Base-by-base conservation (phyloP, 2,797 vertebrate species). In the Phalloptychus januarius region DNA sequence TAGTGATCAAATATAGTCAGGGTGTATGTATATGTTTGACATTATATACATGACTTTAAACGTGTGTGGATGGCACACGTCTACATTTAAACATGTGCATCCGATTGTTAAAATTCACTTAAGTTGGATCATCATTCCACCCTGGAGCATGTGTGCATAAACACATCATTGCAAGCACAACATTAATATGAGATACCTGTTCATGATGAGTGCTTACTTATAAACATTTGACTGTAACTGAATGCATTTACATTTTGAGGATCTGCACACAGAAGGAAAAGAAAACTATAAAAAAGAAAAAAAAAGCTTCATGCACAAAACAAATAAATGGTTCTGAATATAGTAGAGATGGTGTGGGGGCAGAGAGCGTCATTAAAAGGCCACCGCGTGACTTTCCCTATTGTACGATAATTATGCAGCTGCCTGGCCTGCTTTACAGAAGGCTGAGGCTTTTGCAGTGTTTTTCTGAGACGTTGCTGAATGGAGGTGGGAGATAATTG, bases 331-430 rank as follows among this genome's bases (percentile, higher is more conserved):
- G 82, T 81, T 83, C 48, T 42, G 83, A 70, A 80, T 79, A 52
- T 40, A 33, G 4, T 65, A 46, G 71, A 45, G 33, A n/a, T 25
- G 52, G 46, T 36, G 10, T n/a, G n/a, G 45, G 38, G 42, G 65
- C 2, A 6, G 54, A 33, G 71, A 54, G 52, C 79, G 84, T 77
- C 85, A 85, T 85, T 86, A 80, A 82, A 83, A 85, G 79, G 86
- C 83, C 84, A 89, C 67, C 76, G 63, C 77, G 78, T 90, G 86
- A 87, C 81, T 87, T 88, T 88, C 85, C 80, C 83, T 83, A 84
- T 73, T 82, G 77, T 82, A 79, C 63, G 78, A 90, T 84, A 92
- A 83, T 88, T 72, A 89, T 36, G 15, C 80, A 61, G 58, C 72
- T 28, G 50, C 36, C 72, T n/a, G 52, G 38, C 33, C 23, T 74